A percentile compares a stretch with the other conserved stretches of the same genome.
phyloP scores from a whole-genome alignment of 2,113 vertebrate species.

The Platichthys stellatus region DNA sequence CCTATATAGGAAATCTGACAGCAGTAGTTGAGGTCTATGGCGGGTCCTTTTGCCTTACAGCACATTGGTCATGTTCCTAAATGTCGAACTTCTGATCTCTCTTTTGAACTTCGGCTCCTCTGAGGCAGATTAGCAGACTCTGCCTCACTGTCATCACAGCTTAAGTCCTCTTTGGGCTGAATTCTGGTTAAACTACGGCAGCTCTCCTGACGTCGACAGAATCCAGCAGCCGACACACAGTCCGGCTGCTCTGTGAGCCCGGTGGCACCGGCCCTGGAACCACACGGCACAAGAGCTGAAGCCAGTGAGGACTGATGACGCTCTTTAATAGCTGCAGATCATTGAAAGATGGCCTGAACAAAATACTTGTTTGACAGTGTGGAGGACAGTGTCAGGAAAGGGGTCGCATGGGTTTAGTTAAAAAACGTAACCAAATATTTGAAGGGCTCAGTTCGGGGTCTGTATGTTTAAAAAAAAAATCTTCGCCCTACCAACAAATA shows the following conservation, averaged over 20 bases:
- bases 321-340: neutral
- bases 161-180: neutral
- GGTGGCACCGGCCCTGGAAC: neutral
- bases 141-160: neutral
- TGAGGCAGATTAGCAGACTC: slow-evolving; percentile 29
- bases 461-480: no score
- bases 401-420: no score
- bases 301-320: slow-evolving; percentile 1
- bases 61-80: neutral
- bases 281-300: neutral
- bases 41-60: neutral
- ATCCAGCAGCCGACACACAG: neutral
- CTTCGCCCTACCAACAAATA: no score
- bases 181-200: neutral
- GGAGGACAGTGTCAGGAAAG: no score
- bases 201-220: slow-evolving; percentile 9
- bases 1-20: neutral
- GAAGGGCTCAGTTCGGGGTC: no score
- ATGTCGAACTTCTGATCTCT: neutral
- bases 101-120: slow-evolving; percentile 12
- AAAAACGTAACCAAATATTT: no score
- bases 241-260: neutral
- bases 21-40: neutral
- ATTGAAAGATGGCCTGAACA: neutral
- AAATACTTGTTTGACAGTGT: neutral